Evolutionary conservation across 2,113 vertebrate species (phyloP).

Genomic region (Gracilinanus agilis): DNA sequence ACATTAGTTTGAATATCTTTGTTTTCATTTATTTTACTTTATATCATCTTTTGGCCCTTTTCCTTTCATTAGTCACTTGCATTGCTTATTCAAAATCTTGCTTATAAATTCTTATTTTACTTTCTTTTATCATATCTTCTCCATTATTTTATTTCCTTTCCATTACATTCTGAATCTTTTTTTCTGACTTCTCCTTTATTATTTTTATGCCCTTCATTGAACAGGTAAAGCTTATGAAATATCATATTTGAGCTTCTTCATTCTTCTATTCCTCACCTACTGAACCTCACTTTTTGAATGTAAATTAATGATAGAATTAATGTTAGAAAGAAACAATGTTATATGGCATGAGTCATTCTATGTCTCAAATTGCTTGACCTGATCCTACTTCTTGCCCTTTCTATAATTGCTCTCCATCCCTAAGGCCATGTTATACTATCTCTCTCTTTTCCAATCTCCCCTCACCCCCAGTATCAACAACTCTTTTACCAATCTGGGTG

Average conservation of each 20-base stretch:
- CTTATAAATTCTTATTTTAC: neutral
- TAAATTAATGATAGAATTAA: neutral
- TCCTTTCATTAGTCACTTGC: neutral
- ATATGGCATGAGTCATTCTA: neutral
- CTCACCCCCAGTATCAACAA: too few species aligned
- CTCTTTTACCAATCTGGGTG: neutral
- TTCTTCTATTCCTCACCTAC: neutral
- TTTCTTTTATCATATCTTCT: neutral
- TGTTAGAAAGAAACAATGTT: neutral
- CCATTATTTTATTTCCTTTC: neutral
- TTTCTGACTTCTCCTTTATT: neutral
- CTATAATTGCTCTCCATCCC: neutral
- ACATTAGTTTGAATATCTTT: neutral
- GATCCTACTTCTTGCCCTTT: neutral
- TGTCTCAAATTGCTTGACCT: neutral
- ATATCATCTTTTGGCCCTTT: neutral
- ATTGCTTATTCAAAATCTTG: neutral
- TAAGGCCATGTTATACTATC: neutral
- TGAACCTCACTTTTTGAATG: neutral
- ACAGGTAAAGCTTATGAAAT: neutral
- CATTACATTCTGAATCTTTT: neutral
- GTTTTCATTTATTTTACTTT: neutral
- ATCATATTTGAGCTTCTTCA: neutral
- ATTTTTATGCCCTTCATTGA: neutral
- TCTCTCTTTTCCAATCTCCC: neutral